These are phyloP conservation scores for Psephotus haematonotus DNA, from an alignment of 2,113 vertebrate species.

Conservation along the genomic window DNA sequence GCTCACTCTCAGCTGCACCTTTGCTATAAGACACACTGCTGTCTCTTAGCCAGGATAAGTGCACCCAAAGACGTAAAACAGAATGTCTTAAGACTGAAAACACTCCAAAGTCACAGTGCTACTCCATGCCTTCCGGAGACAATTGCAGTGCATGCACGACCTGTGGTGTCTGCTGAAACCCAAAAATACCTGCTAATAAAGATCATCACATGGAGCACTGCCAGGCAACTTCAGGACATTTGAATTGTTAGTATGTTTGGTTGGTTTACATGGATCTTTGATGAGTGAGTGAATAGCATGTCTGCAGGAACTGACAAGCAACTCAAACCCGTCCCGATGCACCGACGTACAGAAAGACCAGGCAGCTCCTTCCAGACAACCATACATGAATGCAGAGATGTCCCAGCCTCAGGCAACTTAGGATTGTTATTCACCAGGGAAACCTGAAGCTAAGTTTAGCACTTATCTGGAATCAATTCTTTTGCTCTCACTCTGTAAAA, in stretches of 20 bases:
- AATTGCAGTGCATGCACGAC: neutral
- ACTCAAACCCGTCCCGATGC: neutral
- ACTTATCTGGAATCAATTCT: conserved; percentile 34
- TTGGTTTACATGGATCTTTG: neutral
- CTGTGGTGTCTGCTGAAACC: neutral
- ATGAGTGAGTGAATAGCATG: neutral
- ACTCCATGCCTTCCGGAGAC: neutral
- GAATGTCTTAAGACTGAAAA: neutral
- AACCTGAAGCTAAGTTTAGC: conserved; percentile 37
- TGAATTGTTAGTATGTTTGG: neutral
- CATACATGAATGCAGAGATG: neutral
- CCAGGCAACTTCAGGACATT: neutral
- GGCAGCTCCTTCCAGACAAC: neutral
- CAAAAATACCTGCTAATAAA: neutral
- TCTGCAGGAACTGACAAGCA: neutral
- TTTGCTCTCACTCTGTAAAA: conserved; percentile 2
- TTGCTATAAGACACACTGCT: neutral
- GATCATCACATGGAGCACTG: neutral
- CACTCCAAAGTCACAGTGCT: rapidly evolving
- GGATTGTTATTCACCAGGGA: neutral
- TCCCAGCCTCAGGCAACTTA: neutral
- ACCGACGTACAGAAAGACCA: neutral
- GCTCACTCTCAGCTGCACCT: neutral
- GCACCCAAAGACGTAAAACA: neutral
- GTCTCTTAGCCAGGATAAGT: neutral